Base-by-base conservation (phyloP, 35 echinoderm and acorn worm species). In the Chiridota heheva region DNA sequence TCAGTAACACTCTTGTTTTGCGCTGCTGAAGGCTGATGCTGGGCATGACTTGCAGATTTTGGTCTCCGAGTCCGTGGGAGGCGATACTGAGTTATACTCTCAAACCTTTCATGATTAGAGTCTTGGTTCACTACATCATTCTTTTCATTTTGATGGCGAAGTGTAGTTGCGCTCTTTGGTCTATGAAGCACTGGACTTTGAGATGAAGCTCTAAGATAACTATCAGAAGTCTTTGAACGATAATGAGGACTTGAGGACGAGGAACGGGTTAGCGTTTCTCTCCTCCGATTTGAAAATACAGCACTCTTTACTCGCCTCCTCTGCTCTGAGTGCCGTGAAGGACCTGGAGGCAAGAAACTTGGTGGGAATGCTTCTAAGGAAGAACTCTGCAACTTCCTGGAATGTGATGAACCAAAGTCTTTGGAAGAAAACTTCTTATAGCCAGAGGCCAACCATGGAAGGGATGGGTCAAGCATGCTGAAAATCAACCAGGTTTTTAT, bases 381-480 rank as follows among this genome's bases (percentile, higher is more conserved):
- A 38, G 62, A 39, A 18, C 41, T 81, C 22, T 63, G 30, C 25
- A 78, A 78, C 13, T 42, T 72, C 42, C 48, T 70, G 60, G 64
- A 84, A 67, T 75, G 76, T 38, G 65, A 69, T 15, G 53, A 57
- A 66, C 71, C 76, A 60, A 91, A 91, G 26, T 96, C 78, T 48
- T 84, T 36, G 18, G 60, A 58, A 34, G 84, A 66, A 59, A 96
- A 91, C 42, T 87, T 96, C 41, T 80, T 80, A 60, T 96, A 96
- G 40, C 93, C 93, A n/a, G 63, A 40, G 25, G 88, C 83, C 45
- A 96, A 76, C 93, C 93, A 96, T 3, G 88, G 93, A 12, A 87
- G 32, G 31, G 67, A 78, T 57, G 93, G 93, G 44, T 96, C 93
- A 42, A 96, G 76, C 93, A 96, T 96, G 42, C 33, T 85, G 12